Base-by-base conservation (phyloP, 2,797 vertebrate genomes). In the Myotis pilosus region DNA sequence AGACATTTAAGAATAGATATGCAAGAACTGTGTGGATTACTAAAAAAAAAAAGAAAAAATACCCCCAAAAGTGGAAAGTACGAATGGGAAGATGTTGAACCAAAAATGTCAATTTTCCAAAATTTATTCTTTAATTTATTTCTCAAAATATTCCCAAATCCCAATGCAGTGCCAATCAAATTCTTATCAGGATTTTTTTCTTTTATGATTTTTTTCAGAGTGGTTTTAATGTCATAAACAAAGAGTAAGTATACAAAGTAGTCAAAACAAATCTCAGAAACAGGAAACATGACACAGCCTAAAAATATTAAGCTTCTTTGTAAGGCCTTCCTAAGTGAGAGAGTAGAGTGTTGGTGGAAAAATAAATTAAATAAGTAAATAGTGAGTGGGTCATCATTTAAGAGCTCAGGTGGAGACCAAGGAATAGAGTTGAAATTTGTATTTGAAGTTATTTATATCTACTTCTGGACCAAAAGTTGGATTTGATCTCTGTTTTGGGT, bases 1-100 rank as follows among this genome's bases (percentile, higher is more conserved):
- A 60, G 17, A 62, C 66, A 28, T 72, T 94, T 86, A 36, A 82
- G 64, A 93, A 94, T 93, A 86, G 1, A 69, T 79, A 23, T 69
- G 1, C 36, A 83, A 20, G 15, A 85, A 44, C 10, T 25, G 3
- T 80, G 13, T 57, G 17, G 2, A 23, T 57, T 57, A 57, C 55
- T 10, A 47, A n/a, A 86, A 36, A 10, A 79, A 23, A 79, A 17
- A 69, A 51, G 72, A 64, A 64, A 51, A 10, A 55, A 72, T 36
- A 86, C 8, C 15, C 30, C 51, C 44, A 30, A 55, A 72, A 89
- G 66, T 1, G 3, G 47, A 10, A 68, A 11, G 3, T 64, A 25
- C 80, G 36, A 84, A 36, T 81, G 17, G 6, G 33, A 87, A 89
- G 25, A 86, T 62, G n/a, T 19, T 83, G 17, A 86, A 94, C 0